Percentiles rank a stretch among this genome's conserved stretches.
phyloP scores from a whole-genome alignment of 2,797 vertebrate genomes.

The Chrosomus eos region DNA sequence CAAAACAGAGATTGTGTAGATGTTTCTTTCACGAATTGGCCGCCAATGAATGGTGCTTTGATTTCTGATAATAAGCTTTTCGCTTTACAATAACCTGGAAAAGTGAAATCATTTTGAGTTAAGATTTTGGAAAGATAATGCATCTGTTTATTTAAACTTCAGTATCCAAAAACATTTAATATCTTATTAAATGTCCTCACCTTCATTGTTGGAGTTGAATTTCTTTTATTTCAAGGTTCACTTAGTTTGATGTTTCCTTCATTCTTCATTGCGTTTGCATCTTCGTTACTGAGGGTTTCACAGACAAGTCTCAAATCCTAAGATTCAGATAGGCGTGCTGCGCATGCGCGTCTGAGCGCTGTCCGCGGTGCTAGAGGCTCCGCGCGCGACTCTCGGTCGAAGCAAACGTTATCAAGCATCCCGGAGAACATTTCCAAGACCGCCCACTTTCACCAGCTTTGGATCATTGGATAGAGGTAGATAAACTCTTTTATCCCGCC shows the following conservation, averaged over 20 bases:
- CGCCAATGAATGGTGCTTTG: neutral
- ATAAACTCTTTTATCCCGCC: slow-evolving; percentile 8
- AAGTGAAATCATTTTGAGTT: neutral
- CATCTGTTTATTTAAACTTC: neutral
- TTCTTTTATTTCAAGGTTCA: neutral
- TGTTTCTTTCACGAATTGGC: neutral
- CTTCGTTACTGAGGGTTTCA: neutral
- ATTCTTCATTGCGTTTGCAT: too few species aligned
- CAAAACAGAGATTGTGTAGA: neutral
- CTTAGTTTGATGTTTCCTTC: neutral
- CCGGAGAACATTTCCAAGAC: neutral
- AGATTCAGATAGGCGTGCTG: neutral
- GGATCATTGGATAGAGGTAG: slow-evolving; percentile 22
- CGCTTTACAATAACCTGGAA: slow-evolving; percentile 1
- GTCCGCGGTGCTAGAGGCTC: slow-evolving; percentile 65
- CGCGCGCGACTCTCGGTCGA: neutral
- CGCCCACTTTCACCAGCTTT: slow-evolving; percentile 28
- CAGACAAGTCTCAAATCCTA: neutral
- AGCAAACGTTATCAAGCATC: neutral
- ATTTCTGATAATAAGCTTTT: neutral
- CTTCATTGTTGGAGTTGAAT: neutral
- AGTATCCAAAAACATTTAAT: neutral
- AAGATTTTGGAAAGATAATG: neutral
- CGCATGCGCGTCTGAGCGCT: slow-evolving; percentile 49
- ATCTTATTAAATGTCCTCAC: neutral